These are phyloP conservation scores for Phoebastria nigripes DNA, from an alignment of 2,797 vertebrate genomes.

Conservation along the genomic window DNA sequence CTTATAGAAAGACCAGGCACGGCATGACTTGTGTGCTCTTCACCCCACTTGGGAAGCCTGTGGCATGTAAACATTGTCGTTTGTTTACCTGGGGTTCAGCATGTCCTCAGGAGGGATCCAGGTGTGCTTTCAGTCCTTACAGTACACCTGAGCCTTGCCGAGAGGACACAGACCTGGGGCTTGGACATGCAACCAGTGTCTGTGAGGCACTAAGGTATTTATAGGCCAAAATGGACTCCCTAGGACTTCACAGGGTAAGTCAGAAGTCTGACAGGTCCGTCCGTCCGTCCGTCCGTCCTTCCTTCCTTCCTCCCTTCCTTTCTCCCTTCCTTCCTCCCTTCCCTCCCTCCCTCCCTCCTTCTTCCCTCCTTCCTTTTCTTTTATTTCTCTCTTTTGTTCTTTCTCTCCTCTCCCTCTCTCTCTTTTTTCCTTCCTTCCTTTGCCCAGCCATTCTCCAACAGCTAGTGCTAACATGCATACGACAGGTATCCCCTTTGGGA, in stretches of 20 bases:
- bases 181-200: not conserved
- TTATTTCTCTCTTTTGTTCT: too few species aligned
- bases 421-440: not conserved
- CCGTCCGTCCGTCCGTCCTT: too few species aligned
- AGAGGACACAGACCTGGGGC: not conserved
- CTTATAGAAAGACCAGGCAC: not conserved
- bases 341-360: not conserved
- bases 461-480: not conserved
- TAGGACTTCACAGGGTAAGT: not conserved
- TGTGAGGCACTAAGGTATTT: not conserved
- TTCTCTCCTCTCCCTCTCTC: too few species aligned
- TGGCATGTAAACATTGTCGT: not conserved
- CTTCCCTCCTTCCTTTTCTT: not conserved
- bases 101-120: not conserved
- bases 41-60: accelerated
- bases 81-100: not conserved
- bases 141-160: not conserved
- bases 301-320: too few species aligned
- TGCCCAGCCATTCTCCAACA: not conserved
- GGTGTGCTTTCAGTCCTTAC: not conserved
- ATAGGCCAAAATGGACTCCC: not conserved
- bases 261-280: not conserved
- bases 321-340: not conserved
- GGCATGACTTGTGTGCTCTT: not conserved
- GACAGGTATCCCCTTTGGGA: not conserved